phyloP scores from a whole-genome alignment of 2,113 vertebrate genomes.

The Daphoenositta chrysoptera region DNA sequence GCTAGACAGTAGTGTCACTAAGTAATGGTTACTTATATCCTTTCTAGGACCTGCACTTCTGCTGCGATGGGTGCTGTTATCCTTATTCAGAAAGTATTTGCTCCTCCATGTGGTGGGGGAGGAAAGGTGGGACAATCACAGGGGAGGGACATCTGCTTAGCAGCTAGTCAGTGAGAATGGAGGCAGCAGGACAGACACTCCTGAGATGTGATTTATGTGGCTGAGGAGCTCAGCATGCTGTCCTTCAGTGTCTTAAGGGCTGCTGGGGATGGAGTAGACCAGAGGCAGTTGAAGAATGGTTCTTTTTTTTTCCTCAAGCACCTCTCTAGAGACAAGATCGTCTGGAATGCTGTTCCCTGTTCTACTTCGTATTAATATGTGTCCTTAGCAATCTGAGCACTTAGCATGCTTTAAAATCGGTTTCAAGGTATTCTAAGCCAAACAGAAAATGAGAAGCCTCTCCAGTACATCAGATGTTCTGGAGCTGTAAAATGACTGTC shows the following conservation, averaged over 20 bases:
- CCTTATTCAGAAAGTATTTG: not conserved
- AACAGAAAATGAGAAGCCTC: not conserved
- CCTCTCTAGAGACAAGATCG: not conserved
- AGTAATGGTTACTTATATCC: not conserved
- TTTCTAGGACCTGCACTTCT: not conserved
- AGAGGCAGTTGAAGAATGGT: not conserved
- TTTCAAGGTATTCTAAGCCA: not conserved
- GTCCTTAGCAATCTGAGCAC: not conserved
- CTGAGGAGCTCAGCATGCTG: not conserved
- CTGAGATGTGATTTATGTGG: not conserved
- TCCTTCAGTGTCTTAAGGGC: not conserved
- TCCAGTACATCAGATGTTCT: not conserved
- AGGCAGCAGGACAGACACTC: not conserved
- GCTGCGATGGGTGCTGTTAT: not conserved
- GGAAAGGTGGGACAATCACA: not conserved
- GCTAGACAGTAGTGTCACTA: not conserved
- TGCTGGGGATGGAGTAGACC: not conserved
- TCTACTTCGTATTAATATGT: not conserved
- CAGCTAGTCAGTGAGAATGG: not conserved
- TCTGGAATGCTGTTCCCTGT: not conserved
- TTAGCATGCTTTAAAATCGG: not conserved
- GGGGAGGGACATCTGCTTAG: not conserved
- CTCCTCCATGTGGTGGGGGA: not conserved
- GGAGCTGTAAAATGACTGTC: not conserved
- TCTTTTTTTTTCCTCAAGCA: not conserved